phyloP scores from a whole-genome alignment of 1,140 invertebrate species.

The Apis florea region DNA sequence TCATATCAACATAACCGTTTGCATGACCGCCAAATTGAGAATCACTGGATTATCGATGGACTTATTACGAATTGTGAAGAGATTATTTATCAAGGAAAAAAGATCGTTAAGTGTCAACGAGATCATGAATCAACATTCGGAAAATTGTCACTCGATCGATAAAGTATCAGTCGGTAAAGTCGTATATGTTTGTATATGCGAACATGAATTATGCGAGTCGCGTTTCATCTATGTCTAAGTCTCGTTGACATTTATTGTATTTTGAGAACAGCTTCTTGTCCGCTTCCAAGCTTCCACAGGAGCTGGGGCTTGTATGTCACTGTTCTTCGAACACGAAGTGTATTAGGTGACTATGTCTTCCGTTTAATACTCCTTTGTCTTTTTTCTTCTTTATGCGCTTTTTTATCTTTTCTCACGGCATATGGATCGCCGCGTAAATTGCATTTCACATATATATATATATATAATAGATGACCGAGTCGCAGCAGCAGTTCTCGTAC shows the following conservation, averaged over 20 bases:
- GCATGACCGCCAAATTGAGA: slow-evolving; percentile 54
- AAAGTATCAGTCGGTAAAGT: no score
- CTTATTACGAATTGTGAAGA: slow-evolving; percentile 27
- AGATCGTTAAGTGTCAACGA: slow-evolving; percentile 41
- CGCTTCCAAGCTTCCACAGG: slow-evolving; percentile 52
- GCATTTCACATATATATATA: slow-evolving; percentile 34
- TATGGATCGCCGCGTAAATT: slow-evolving; percentile 46
- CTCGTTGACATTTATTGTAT: slow-evolving; percentile 40
- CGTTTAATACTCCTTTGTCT: slow-evolving; percentile 44
- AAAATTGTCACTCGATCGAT: background rate
- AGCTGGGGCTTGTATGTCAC: slow-evolving; percentile 27
- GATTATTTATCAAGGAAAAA: slow-evolving; percentile 11
- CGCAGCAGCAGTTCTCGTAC: slow-evolving; percentile 49
- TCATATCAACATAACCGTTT: slow-evolving; percentile 48
- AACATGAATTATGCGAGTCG: background rate
- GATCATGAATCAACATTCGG: background rate
- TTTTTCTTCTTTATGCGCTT: slow-evolving; percentile 62
- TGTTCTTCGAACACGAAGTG: slow-evolving; percentile 49
- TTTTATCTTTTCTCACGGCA: slow-evolving; percentile 38
- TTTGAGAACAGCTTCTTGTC: slow-evolving; percentile 41
- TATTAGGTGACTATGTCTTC: slow-evolving; percentile 58
- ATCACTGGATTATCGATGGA: slow-evolving; percentile 44
- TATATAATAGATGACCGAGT: slow-evolving; percentile 51
- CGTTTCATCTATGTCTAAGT: background rate
- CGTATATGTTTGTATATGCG: no score